Base-by-base conservation (phyloP, 2,113 vertebrate genomes). In the Paratilapia polleni region DNA sequence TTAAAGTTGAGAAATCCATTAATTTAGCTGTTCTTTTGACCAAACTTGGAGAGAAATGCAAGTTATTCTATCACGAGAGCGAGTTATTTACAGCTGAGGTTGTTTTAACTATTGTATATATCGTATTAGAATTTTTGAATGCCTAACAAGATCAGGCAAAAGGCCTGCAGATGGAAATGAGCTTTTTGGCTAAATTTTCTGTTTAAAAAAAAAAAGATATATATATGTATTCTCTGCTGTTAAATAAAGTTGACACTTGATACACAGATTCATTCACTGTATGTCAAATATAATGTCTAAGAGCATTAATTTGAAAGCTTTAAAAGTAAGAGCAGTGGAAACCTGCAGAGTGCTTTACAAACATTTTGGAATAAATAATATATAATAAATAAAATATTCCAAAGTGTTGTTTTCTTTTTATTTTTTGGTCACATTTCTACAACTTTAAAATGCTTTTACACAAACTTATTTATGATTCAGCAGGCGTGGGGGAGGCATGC, bases 51-150 rank as follows among this genome's bases (percentile, higher is more conserved):
- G 49, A 70, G 15, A 52, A 70, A 70, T 70, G 43, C 0, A 12
- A 70, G 43, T 70, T 70, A 43, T 70, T 70, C 9, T 31, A 28
- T 49, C 24, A 49, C 24, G 0, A 28, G 28, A 70, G 6, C 12
- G 0, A 24, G 43, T 70, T 15, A 22, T 20, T 43, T 70, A 13
- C 47, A 70, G 28, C 17, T 4, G 41, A 49, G 0, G 0, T 1
- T 54, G 49, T 54, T 54, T 52, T 20, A 54, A 19, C 8, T 20
- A 8, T 54, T 54, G 66, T 70, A 8, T 70, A 20, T 70, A 28
- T 70, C 24, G 47, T 49, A 49, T 70, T 70, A 70, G n/a, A 52
- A 24, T 70, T 49, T 70, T 20, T 70, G 66, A 47, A 49, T 49
- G 2, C 2, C 5, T 17, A 49, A 49, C 15, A 49, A 17, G 2